Base-by-base conservation (phyloP, 2,888 invertebrate species). In the Octodonta nipae region DNA sequence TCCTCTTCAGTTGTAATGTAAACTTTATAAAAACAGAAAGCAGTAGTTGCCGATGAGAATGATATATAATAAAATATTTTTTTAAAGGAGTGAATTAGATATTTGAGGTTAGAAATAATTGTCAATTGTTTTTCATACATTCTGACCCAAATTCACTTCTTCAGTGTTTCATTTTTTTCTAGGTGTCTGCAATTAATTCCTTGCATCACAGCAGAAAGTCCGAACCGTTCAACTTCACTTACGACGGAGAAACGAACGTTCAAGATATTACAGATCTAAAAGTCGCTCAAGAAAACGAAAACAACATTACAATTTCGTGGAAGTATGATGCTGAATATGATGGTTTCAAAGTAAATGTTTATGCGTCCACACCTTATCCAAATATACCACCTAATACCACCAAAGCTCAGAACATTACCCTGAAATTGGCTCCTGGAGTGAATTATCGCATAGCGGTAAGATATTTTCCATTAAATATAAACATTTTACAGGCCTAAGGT, bases 171-270 rank as follows among this genome's bases (percentile, higher is more conserved):
- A n/a, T n/a, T n/a, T n/a, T n/a, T n/a, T n/a, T n/a, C n/a, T n/a
- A n/a, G n/a, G n/a, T n/a, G n/a, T n/a, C n/a, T n/a, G n/a, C n/a
- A n/a, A n/a, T n/a, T n/a, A n/a, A n/a, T n/a, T n/a, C n/a, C n/a
- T n/a, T n/a, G n/a, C n/a, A n/a, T n/a, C n/a, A n/a, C 17, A 83
- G 84, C 0, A 60, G 61, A 3, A 64, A 67, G 1, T 82, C 83
- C 0, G 63, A 68, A 10, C 65, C 73, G 2, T 63, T 64, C 4
- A 65, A 60, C 4, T 52, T 84, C 7, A 61, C 61, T 1, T 81
- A 80, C 51, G 78, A 80, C 46, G 72, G 70, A 1, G 65, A 71
- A 8, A 71, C 75, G 0, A 71, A 75, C 45, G 65, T 80, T 3
- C 73, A 74, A 40, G 64, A 67, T 7, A 63, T 82, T 1, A 61